Base-by-base conservation (phyloP, 2,113 vertebrate species). In the Neotragus pygmaeus region DNA sequence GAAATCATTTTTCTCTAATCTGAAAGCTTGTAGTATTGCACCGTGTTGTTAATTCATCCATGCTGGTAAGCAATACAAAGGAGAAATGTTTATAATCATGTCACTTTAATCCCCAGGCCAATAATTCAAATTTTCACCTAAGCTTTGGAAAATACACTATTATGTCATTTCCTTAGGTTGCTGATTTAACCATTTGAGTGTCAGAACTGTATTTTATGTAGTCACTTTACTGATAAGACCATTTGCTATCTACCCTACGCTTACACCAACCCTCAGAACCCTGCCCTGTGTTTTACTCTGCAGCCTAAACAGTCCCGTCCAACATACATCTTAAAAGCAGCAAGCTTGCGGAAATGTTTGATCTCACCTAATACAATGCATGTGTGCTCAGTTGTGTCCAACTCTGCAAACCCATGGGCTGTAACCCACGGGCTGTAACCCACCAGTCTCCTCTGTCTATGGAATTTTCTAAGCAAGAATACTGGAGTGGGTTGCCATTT, bases 251-350 rank as follows among this genome's bases (percentile, higher is more conserved):
- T 7, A 66, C 19, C 15, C 45, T 55, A 77, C 49, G 82, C 33
- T 91, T 21, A 17, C 45, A 55, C 14, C 30, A 73, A 28, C 25
- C 28, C 27, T 9, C 66, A 0, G 13, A 94, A 73, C 53, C 58
- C 36, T 39, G 30, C 43, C 23, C 49, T 39, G 3, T 87, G 9
- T 62, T 66, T 95, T 33, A 64, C 3, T 75, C 30, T 83, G 3
- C 75, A n/a, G n/a, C 33, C n/a, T 60, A 47, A 91, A 86, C 30
- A 51, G 25, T 60, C 15, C 21, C 49, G 27, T 36, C 36, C 58
- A 95, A 33, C 51, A 81, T 58, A 83, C 15, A 66, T 90, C 80
- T 89, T 93, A 91, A 91, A 80, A 95, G 43, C 80, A 78, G n/a
- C n/a, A 85, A 92, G 53, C n/a, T 30, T 90, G 19, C 12, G 23